Evolutionary conservation across 2,888 invertebrate species (phyloP).

Genomic region (Kryphioiulus occultus): DNA sequence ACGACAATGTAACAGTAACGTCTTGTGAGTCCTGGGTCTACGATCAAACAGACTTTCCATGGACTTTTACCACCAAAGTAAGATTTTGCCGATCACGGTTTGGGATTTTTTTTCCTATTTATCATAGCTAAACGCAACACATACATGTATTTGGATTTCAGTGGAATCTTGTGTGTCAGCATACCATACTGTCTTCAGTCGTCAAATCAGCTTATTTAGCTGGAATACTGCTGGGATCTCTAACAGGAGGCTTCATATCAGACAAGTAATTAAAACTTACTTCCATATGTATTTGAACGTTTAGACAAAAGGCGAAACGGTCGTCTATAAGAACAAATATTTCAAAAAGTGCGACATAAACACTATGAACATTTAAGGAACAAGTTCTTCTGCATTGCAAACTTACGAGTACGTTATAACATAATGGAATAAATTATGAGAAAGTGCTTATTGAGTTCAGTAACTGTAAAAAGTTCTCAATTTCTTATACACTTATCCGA

Average conservation of each 20-base stretch:
- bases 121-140: background rate
- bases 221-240: conserved; percentile 40
- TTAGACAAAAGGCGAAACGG: no score
- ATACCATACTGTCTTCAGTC: background rate
- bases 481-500: no score
- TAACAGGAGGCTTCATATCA: conserved; percentile 43
- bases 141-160: background rate
- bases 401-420: no score
- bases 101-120: no score
- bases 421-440: no score
- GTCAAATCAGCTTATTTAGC: conserved; percentile 18
- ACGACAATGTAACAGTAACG: background rate
- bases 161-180: conserved; percentile 46
- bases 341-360: no score
- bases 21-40: conserved; percentile 43
- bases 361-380: no score
- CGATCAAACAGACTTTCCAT: background rate
- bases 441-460: no score
- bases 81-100: background rate
- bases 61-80: background rate
- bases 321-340: no score
- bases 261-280: conserved; percentile 36
- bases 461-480: no score
- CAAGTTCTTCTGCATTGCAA: no score
- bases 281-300: no score